Conservation (phyloP, 2,797 vertebrate genomes). For the Triplophysa yarkandensis region DNA sequence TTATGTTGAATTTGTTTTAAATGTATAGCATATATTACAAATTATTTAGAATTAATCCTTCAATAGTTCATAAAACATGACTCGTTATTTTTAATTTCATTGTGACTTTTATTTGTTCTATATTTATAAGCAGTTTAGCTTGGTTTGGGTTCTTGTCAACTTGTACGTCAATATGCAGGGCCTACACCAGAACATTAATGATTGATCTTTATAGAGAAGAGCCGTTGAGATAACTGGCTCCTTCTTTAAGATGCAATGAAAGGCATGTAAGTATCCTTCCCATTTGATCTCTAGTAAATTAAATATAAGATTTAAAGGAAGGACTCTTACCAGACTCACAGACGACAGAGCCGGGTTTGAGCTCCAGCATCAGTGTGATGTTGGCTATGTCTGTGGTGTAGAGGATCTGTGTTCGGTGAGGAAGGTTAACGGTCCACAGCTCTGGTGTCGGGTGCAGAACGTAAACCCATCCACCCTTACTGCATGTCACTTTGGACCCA, state of each 20-base stretch:
- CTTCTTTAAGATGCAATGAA: not conserved
- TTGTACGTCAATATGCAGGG: not conserved
- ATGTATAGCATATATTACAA: too few relatives aligned
- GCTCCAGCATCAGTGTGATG: constrained; percentile 96
- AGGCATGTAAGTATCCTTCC: not conserved
- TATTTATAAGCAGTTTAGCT: too few relatives aligned
- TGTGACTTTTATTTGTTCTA: too few relatives aligned
- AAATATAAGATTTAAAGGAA: not conserved
- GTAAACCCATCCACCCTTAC: constrained; percentile 94
- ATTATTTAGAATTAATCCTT: too few relatives aligned
- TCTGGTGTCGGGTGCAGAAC: constrained; percentile 95
- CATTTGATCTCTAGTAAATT: not conserved
- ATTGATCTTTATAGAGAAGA: not conserved
- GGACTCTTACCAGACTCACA: constrained; percentile 84
- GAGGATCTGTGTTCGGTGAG: constrained; percentile 95
- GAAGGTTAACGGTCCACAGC: constrained; percentile 92
- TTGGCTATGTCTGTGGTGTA: constrained; percentile 95
- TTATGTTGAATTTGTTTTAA: too few relatives aligned
- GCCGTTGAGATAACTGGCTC: too few relatives aligned
- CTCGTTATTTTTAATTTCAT: too few relatives aligned
- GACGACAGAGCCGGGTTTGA: constrained; percentile 92
- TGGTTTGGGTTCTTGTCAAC: too few relatives aligned
- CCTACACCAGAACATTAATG: not conserved
- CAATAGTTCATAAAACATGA: too few relatives aligned
- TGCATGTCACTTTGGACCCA: constrained; percentile 94